Percentiles rank a stretch among this genome's conserved stretches.
Evolutionary conservation across 2,113 vertebrate species (phyloP).

Genomic region (Chelonoidis abingdonii): DNA sequence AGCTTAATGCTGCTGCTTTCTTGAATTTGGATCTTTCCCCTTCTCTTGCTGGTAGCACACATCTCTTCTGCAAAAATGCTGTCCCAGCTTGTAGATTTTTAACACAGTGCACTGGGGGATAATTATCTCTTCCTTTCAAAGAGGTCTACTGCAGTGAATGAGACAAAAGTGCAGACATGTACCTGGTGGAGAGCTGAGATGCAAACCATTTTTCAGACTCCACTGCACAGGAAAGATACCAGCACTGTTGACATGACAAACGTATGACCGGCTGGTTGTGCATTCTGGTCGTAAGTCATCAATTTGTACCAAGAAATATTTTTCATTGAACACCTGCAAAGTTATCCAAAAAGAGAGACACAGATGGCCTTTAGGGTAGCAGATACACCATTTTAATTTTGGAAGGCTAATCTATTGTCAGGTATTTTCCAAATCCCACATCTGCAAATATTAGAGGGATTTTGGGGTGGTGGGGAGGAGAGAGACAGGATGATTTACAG

Average conservation of each 20-base stretch:
- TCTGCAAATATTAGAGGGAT: background rate
- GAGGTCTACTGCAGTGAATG: background rate
- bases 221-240: constrained; percentile 89
- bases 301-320: constrained; percentile 91
- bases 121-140: background rate
- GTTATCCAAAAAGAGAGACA: constrained; percentile 43
- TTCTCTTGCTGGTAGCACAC: background rate
- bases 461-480: no score
- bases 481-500: background rate
- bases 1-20: background rate
- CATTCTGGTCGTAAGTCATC: constrained; percentile 88
- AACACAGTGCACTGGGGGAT: background rate
- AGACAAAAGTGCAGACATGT: background rate
- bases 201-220: constrained; percentile 93
- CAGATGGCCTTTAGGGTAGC: background rate
- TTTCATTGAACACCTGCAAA: constrained; percentile 89
- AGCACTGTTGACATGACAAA: constrained; percentile 79
- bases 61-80: accelerated
- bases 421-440: background rate
- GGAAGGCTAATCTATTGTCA: background rate
- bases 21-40: background rate
- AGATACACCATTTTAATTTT: background rate
- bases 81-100: background rate
- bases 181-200: constrained; percentile 92
- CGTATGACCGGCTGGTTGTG: constrained; percentile 67